phyloP scores from a whole-genome alignment of 2,888 invertebrate species.

The Cremastobaeus sp. region DNA sequence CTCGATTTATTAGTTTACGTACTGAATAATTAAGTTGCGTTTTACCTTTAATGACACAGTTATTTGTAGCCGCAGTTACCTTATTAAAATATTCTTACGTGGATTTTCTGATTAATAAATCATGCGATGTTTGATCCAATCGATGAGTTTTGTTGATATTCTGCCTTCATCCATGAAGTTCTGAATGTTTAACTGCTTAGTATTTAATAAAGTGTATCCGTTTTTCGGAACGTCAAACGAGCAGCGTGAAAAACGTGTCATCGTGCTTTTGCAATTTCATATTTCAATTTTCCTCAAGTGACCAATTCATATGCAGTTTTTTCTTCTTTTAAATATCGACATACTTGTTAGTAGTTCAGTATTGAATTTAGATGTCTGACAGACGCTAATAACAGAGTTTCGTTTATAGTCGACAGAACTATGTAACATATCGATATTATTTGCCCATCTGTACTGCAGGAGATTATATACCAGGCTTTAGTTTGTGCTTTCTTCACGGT shows the following conservation, averaged over 20 bases:
- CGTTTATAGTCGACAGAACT: slow-evolving; percentile 25
- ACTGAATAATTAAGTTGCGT: slow-evolving; percentile 11
- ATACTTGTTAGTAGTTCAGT: slow-evolving; percentile 1
- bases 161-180: slow-evolving; percentile 16
- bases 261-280: slow-evolving; percentile 3
- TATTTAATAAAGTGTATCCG: slow-evolving; percentile 15
- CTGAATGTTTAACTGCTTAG: slow-evolving; percentile 8
- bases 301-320: background rate
- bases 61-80: slow-evolving; percentile 29
- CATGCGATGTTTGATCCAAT: slow-evolving; percentile 17
- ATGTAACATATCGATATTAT: slow-evolving; percentile 37
- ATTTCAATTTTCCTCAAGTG: background rate
- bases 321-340: slow-evolving; percentile 1
- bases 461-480: slow-evolving; percentile 27
- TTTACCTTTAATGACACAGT: slow-evolving; percentile 10
- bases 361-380: slow-evolving; percentile 36
- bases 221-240: background rate
- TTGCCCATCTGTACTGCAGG: slow-evolving; percentile 24
- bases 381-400: slow-evolving; percentile 27
- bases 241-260: background rate
- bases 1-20: slow-evolving; percentile 8
- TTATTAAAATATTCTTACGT: slow-evolving; percentile 41
- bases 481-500: slow-evolving; percentile 17
- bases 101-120: slow-evolving; percentile 28
- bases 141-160: slow-evolving; percentile 28